Base-by-base conservation (phyloP, 2,797 vertebrate species). In the Leuciscus waleckii region DNA sequence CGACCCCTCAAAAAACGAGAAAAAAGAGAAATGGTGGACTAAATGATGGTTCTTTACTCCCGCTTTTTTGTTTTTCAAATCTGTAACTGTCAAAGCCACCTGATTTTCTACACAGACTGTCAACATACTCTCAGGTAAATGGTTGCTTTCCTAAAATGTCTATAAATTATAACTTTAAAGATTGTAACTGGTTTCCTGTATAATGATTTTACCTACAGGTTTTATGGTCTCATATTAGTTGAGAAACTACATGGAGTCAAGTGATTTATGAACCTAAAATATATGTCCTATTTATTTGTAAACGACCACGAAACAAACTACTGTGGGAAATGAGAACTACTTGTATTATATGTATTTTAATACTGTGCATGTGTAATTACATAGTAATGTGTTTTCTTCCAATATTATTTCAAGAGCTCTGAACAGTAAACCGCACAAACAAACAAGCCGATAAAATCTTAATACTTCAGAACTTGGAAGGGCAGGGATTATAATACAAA, bases 381-480 rank as follows among this genome's bases (percentile, higher is more conserved):
- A 67, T n/a, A 37, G 13, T 69, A 37, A 21, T 80, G 16, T 51
- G 63, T 69, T 80, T 51, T 51, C n/a, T 51, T 80, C 19, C 13
- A 51, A 37, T 32, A 67, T n/a, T 68, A 43, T 65, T 21, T 63
- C 4, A 79, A 46, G 11, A 61, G 51, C 56, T 58, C 61, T 32
- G 61, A 79, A 43, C 39, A 79, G 77, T 29, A 29, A 19, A 29
- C 21, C 7, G 5, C 14, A 32, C 56, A 63, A 29, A 41, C 56
- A 79, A 78, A 76, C 2, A 56, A 61, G 35, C 19, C 10, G 0
- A 16, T 26, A 23, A 29, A 11, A 70, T 37, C 16, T 13, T 39
- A 54, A 54, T 26, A 39, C 35, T 81, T 39, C 46, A 21, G 2
- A 39, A 51, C 49, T 39, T 81, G 11, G 41, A 61, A 71, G 19